Evolutionary conservation across 2,797 vertebrate genomes (phyloP).

Genomic region (Megaceryle alcyon): DNA sequence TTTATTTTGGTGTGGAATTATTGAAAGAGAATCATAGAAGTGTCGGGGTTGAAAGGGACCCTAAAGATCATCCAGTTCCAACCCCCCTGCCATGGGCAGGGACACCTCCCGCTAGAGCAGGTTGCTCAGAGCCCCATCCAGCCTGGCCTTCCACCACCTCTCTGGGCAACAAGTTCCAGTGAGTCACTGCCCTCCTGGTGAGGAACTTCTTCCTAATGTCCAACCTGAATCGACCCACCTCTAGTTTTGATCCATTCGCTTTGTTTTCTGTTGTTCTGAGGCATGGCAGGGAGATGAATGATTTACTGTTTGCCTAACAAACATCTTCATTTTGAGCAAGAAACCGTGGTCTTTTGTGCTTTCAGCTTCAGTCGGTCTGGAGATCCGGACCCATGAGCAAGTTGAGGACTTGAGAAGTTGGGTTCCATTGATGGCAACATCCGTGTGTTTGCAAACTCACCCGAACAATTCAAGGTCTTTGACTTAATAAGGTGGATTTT

Average conservation of each 20-base stretch:
- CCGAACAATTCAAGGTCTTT: background rate
- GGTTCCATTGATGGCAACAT: background rate
- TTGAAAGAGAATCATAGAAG: background rate
- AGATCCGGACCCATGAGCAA: background rate
- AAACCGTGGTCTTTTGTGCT: background rate
- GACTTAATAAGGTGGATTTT: background rate
- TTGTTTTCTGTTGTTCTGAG: background rate
- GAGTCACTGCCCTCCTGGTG: no score
- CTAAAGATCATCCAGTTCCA: no score
- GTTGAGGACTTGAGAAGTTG: background rate
- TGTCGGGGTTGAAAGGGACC: no score
- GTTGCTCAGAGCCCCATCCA: no score
- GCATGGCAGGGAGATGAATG: fast-evolving
- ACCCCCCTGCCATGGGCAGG: no score
- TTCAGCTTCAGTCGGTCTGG: background rate
- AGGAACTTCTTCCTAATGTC: no score
- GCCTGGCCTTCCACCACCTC: no score
- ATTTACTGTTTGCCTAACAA: background rate
- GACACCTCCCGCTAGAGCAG: no score
- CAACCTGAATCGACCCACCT: no score
- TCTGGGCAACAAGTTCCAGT: no score
- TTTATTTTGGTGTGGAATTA: background rate
- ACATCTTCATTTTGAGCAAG: background rate
- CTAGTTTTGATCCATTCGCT: background rate
- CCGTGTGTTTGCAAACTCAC: background rate